Base-by-base conservation (phyloP, 2,797 vertebrate genomes). In the Moxostoma hubbsi region DNA sequence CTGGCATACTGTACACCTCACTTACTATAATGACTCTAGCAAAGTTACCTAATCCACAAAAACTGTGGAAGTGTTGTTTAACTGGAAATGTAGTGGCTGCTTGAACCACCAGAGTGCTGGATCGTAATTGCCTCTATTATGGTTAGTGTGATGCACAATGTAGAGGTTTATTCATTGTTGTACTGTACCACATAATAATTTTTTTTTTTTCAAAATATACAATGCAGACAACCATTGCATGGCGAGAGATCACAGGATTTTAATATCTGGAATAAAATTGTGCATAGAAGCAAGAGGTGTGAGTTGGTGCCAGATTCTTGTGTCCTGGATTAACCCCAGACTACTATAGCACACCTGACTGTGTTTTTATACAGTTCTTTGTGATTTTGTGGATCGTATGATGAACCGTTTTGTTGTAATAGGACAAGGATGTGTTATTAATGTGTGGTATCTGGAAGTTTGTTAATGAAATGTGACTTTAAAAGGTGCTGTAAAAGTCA, bases 241-340 rank as follows among this genome's bases (percentile, higher is more conserved):
- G 66, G 66, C 57, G 69, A 53, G 13, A 69, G 65, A 69, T 45
- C 47, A 46, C 1, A 4, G 24, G 67, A 24, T 45, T 69, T 58
- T 13, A 36, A 75, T 70, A n/a, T 70, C 57, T 53, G 57, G 58
- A 70, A 61, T 9, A 47, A 68, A 59, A 18, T 61, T 61, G 47
- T 78, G 66, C 5, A 67, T 57, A 66, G 63, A 66, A 49, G 15
- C 62, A 57, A 66, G 15, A 66, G 49, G 24, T 75, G 51, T 54
- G 36, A 75, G 63, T 9, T 15, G 53, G 45, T 47, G 63, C 51
- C 63, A 67, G 53, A 75, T 65, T 66, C 16, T 10, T 24, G 51
- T 12, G 45, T 24, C 51, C 62, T 75, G 53, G 63, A 57, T 67
- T 66, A 43, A 75, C 74, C 59, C 12, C 16, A 36, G 36, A 36